These are phyloP conservation scores for Aptenodytes patagonicus DNA, from an alignment of 2,113 vertebrate species.

Conservation along the genomic window DNA sequence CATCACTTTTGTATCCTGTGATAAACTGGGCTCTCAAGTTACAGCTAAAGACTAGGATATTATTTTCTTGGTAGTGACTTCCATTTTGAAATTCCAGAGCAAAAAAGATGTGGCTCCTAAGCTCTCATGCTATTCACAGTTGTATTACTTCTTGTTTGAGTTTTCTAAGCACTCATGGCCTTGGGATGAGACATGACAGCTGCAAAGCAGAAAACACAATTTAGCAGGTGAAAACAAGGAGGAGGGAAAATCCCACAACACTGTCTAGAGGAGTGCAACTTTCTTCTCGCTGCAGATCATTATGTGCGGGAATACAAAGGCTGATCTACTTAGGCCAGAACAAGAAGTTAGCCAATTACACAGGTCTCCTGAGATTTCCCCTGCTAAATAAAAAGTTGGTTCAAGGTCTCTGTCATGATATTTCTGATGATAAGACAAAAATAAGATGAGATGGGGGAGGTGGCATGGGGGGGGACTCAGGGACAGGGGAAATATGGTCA, in stretches of 20 bases:
- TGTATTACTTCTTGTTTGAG: neutral
- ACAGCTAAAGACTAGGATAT: neutral
- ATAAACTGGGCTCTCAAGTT: neutral
- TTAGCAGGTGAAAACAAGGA: neutral
- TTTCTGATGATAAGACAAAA: slow-evolving; percentile 4
- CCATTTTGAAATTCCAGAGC: neutral
- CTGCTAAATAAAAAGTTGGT: neutral
- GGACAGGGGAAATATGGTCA: neutral
- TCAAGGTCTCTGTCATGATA: slow-evolving; percentile 10
- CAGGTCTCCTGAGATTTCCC: neutral
- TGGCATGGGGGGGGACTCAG: neutral
- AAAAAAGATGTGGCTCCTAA: neutral
- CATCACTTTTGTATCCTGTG: neutral
- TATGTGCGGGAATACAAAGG: neutral
- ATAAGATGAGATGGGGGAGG: neutral
- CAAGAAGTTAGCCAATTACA: neutral
- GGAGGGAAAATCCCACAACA: accelerated
- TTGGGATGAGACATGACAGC: neutral
- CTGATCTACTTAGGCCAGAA: neutral
- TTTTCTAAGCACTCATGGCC: neutral
- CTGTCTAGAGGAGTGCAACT: neutral
- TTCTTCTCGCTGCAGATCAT: neutral
- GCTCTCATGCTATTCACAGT: neutral
- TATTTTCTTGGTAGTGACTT: neutral
- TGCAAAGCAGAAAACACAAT: neutral